These are phyloP conservation scores for Uropsilus gracilis DNA, from an alignment of 2,113 vertebrate genomes.

Conservation along the genomic window DNA sequence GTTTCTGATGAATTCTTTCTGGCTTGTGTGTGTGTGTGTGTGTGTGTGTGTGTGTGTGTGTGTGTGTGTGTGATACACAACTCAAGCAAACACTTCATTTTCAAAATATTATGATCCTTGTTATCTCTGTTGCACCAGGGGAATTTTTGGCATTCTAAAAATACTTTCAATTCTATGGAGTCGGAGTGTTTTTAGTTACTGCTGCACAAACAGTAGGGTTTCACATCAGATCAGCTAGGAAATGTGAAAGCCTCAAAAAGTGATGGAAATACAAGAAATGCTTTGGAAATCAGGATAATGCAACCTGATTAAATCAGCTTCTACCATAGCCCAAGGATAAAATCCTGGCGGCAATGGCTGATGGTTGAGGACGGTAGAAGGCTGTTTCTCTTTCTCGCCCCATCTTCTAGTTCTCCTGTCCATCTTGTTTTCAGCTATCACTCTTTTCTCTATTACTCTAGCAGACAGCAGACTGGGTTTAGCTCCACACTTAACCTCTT, in stretches of 20 bases:
- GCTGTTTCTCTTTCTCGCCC: background rate
- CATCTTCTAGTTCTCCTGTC: background rate
- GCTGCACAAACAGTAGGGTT: slow-evolving; percentile 55
- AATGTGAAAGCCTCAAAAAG: slow-evolving; percentile 15
- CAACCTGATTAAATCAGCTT: background rate
- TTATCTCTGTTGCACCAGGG: slow-evolving; percentile 41
- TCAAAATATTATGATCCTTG: slow-evolving; percentile 59
- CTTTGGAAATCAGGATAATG: slow-evolving; percentile 23
- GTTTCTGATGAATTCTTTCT: slow-evolving; percentile 24
- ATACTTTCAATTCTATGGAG: background rate
- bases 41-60: background rate
- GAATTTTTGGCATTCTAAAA: slow-evolving; percentile 72
- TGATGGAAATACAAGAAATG: slow-evolving; percentile 10
- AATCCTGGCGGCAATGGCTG: background rate
- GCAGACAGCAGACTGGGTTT: background rate
- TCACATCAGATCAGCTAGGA: slow-evolving; percentile 6
- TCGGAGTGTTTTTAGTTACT: slow-evolving; percentile 69
- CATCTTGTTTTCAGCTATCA: background rate
- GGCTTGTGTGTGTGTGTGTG: background rate
- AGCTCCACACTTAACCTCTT: background rate
- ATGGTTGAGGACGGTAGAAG: background rate
- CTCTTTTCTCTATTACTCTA: background rate
- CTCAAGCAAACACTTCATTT: slow-evolving; percentile 52
- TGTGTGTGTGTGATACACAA: slow-evolving; percentile 19
- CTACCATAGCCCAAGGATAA: background rate